A percentile compares a stretch with the other conserved stretches of the same genome.
phyloP scores from a whole-genome alignment of 2,888 invertebrate genomes.

The Tupiocoris notatus region DNA sequence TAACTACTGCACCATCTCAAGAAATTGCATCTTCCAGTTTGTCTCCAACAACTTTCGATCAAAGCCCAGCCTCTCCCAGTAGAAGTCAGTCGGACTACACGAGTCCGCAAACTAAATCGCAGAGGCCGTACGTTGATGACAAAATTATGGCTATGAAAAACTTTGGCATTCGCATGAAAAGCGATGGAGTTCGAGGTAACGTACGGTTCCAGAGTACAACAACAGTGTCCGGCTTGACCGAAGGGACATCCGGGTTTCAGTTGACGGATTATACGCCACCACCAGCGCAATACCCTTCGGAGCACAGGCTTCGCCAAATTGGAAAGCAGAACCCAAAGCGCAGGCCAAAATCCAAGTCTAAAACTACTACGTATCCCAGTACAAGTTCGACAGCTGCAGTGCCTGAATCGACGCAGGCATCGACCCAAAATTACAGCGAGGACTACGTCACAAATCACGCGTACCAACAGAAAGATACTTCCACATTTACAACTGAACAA shows the following conservation, averaged over 20 bases:
- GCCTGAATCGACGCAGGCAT: background rate
- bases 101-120: background rate
- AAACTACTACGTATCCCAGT: background rate
- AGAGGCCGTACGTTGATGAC: conserved; percentile 12
- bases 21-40: background rate
- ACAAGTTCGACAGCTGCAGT: background rate
- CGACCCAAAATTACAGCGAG: background rate
- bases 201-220: conserved; percentile 3
- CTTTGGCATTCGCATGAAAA: conserved; percentile 18
- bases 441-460: no score
- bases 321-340: background rate
- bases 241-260: background rate
- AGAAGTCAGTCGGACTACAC: background rate
- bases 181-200: background rate
- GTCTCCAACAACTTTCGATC: background rate
- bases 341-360: background rate
- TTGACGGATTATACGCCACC: conserved; percentile 21
- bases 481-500: background rate
- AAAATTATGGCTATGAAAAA: conserved; percentile 37
- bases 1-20: background rate
- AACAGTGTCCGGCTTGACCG: background rate
- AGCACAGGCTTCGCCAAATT: conserved; percentile 1
- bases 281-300: conserved; percentile 9
- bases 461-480: background rate
- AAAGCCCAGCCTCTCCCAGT: background rate